Conservation (phyloP, 2,888 invertebrate species). For the Phlogophora meticulosa region DNA sequence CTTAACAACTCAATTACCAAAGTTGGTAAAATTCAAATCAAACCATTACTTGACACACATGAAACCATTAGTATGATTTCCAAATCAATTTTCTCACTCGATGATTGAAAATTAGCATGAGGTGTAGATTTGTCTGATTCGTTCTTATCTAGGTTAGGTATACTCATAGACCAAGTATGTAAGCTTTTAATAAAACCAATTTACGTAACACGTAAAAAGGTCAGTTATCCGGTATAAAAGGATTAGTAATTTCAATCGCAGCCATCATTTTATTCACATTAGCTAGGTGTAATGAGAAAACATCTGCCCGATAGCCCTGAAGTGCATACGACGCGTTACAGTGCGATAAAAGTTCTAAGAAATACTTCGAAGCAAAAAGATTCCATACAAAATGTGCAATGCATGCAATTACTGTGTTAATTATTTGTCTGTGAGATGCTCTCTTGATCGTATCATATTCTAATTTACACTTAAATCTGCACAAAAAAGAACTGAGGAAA, state of each 20-base stretch:
- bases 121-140: conserved; percentile 53
- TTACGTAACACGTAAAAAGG: conserved; percentile 74
- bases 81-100: conserved; percentile 52
- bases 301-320: conserved; percentile 68
- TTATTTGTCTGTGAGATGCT: conserved; percentile 19
- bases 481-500: conserved; percentile 20
- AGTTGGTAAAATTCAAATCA: conserved; percentile 43
- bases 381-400: conserved; percentile 16
- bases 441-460: conserved; percentile 7
- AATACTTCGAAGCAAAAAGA: conserved; percentile 25
- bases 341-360: conserved; percentile 66
- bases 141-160: conserved; percentile 47
- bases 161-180: conserved; percentile 49
- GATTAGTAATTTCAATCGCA: conserved; percentile 81
- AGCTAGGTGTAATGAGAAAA: conserved; percentile 80
- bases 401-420: conserved; percentile 11
- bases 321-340: conserved; percentile 61
- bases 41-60: conserved; percentile 46
- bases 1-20: conserved; percentile 57
- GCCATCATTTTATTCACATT: conserved; percentile 86
- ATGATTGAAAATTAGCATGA: conserved; percentile 62
- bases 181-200: conserved; percentile 61
- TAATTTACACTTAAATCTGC: conserved; percentile 3
- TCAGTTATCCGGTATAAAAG: conserved; percentile 78
- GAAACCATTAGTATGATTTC: conserved; percentile 56